Conservation (phyloP, 2,113 vertebrate genomes). For the Promerops cafer region DNA sequence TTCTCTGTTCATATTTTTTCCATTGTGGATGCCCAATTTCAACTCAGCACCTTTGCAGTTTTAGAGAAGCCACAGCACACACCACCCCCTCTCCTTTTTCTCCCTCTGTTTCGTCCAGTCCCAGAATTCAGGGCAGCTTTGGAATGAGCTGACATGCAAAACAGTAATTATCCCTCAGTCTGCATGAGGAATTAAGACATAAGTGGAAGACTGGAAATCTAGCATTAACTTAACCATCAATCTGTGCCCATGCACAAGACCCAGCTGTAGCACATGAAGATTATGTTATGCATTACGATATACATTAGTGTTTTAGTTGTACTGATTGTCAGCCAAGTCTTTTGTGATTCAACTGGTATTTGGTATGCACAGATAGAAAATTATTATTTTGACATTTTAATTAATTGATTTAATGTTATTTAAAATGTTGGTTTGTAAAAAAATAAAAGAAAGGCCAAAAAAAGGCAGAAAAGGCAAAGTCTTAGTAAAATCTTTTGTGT, state of each 20-base stretch:
- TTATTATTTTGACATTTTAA: slow-evolving; percentile 30
- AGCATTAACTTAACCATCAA: neutral
- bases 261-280: slow-evolving; percentile 1
- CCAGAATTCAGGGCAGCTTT: slow-evolving; percentile 18
- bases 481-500: neutral
- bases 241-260: slow-evolving; percentile 18
- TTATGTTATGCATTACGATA: neutral
- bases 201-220: slow-evolving; percentile 1
- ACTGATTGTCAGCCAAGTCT: slow-evolving; percentile 27
- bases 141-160: neutral
- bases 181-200: slow-evolving; percentile 49
- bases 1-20: neutral
- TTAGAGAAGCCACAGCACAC: neutral
- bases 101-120: neutral
- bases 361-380: neutral
- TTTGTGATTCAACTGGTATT: slow-evolving; percentile 11
- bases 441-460: neutral
- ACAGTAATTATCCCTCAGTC: slow-evolving; percentile 49
- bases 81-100: neutral
- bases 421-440: neutral
- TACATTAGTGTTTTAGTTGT: neutral
- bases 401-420: slow-evolving; percentile 19
- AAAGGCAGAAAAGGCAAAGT: neutral
- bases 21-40: slow-evolving; percentile 2
- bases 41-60: slow-evolving; percentile 1